Percentiles rank a stretch among this genome's conserved stretches.
phyloP scores from a whole-genome alignment of 2,113 vertebrate species.

The Vulpes vulpes region DNA sequence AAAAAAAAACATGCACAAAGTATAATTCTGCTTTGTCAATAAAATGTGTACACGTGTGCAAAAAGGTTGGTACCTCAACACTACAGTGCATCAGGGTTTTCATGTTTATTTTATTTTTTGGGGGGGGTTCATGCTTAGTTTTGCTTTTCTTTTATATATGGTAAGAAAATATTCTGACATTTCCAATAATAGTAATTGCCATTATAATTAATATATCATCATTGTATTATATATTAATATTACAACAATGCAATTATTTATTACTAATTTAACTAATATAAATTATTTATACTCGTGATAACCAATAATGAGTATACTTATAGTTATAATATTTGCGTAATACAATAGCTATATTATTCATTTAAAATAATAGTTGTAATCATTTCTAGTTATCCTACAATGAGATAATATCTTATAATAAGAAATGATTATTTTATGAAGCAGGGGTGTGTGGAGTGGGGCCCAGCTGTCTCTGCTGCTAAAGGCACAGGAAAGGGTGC shows the following conservation, averaged over 20 bases:
- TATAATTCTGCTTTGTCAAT: not conserved
- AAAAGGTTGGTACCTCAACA: not conserved
- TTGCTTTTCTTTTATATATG: not conserved
- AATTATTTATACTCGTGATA: not conserved
- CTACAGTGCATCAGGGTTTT: not conserved
- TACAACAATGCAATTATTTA: too few relatives aligned
- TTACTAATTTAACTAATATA: not conserved
- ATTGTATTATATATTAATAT: not conserved
- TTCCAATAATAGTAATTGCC: not conserved
- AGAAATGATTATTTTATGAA: not conserved
- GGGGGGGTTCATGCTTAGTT: not conserved
- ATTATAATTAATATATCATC: not conserved
- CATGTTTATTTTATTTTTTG: too few relatives aligned
- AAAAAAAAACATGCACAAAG: not conserved
- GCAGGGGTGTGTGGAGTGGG: not conserved
- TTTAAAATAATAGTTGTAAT: not conserved
- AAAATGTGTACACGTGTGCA: not conserved
- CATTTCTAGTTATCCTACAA: not conserved
- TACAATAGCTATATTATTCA: not conserved
- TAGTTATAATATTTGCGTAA: not conserved
- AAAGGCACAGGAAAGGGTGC: not conserved
- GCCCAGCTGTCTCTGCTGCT: not conserved
- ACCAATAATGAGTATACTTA: not conserved
- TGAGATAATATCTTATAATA: not conserved
- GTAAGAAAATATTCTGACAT: not conserved